Evolutionary conservation across 2,888 invertebrate genomes (phyloP).

Genomic region (Conus canariensis): DNA sequence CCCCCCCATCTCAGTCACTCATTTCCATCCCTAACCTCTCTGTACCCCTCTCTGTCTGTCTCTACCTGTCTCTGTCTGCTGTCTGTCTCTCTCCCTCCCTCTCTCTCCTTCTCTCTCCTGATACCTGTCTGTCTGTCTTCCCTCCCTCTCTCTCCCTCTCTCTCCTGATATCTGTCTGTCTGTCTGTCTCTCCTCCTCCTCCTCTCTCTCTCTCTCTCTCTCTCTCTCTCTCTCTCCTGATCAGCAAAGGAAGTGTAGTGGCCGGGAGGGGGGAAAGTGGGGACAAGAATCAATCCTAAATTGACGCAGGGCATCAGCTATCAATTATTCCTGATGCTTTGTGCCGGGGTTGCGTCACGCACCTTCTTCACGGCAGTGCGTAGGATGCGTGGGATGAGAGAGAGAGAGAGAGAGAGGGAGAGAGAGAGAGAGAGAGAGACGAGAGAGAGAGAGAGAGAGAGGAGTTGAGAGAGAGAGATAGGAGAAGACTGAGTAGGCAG

Average conservation of each 20-base stretch:
- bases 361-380: neutral
- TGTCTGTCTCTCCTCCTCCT: neutral
- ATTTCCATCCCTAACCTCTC: no score
- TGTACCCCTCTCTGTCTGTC: no score
- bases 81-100: no score
- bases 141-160: neutral
- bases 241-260: no score
- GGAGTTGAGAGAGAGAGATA: neutral
- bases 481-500: neutral
- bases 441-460: neutral
- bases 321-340: neutral
- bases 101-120: no score
- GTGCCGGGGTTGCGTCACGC: neutral
- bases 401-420: constrained; percentile 5
- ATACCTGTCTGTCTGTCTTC: neutral
- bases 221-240: neutral
- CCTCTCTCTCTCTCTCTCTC: neutral
- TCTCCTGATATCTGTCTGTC: neutral
- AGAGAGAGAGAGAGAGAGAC: neutral
- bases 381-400: neutral
- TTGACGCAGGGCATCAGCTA: neutral
- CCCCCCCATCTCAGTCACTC: no score
- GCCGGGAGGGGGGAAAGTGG: neutral
- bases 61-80: no score
- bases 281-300: neutral